Percentiles rank a stretch among this genome's conserved stretches.
These are phyloP conservation scores for Chymomyza costata DNA, from an alignment of 1,140 invertebrate genomes.

Conservation along the genomic window DNA sequence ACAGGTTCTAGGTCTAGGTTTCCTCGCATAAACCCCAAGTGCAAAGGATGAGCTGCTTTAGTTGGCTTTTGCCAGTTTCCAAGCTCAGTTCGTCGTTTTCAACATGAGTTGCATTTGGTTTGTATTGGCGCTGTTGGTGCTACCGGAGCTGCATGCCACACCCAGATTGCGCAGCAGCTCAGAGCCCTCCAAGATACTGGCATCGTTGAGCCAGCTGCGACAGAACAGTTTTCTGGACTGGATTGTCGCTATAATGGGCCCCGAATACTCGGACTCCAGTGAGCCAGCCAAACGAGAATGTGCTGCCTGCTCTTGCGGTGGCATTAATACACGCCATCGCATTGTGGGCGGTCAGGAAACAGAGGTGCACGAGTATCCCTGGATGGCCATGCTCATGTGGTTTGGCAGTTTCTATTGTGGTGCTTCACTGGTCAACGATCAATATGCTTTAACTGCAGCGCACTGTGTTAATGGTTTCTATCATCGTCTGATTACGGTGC, in stretches of 20 bases:
- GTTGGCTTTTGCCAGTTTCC: conserved; percentile 60
- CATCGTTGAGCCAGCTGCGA: conserved; percentile 37
- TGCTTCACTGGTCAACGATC: conserved; percentile 80
- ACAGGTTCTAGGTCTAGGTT: conserved; percentile 21
- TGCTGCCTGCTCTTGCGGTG: conserved; percentile 76
- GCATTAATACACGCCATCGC: conserved; percentile 78
- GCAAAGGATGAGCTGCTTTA: conserved; percentile 35
- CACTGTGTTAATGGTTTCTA: conserved; percentile 84
- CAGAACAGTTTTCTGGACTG: conserved; percentile 59
- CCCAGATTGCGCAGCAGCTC: conserved; percentile 33
- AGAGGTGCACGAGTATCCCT: conserved; percentile 81
- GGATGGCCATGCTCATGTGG: conserved; percentile 81
- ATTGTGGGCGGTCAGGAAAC: conserved; percentile 83
- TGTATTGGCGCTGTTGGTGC: conserved; percentile 4
- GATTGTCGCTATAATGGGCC: conserved; percentile 51
- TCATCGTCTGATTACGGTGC: conserved; percentile 82
- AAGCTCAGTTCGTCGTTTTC: conserved; percentile 28
- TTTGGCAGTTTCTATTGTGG: conserved; percentile 83
- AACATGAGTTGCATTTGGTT: conserved; percentile 32
- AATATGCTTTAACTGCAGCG: conserved; percentile 79
- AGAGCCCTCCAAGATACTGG: conserved; percentile 51
- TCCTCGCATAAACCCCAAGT: conserved; percentile 1
- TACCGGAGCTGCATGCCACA: conserved; percentile 27
- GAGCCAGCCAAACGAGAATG: conserved; percentile 46
- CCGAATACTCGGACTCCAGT: conserved; percentile 39